These are phyloP conservation scores for Hydropotes inermis DNA, from an alignment of 2,113 vertebrate species.

Conservation along the genomic window DNA sequence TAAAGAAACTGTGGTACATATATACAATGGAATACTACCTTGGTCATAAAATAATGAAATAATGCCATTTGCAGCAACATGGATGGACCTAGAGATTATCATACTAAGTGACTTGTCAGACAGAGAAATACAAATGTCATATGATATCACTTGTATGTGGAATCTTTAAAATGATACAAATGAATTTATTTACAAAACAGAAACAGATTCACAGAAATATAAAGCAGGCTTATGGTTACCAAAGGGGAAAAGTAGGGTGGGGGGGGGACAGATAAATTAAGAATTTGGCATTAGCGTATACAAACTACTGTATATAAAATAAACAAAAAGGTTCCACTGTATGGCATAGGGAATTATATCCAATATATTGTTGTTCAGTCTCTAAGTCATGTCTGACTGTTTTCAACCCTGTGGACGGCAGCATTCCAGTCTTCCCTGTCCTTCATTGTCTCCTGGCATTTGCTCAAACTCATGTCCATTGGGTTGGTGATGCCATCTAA, in stretches of 20 bases:
- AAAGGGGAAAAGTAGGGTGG: background rate
- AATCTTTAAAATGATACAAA: background rate
- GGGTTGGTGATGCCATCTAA: background rate
- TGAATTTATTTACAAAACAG: background rate
- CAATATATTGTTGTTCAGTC: background rate
- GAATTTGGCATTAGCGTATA: background rate
- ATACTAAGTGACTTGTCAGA: background rate
- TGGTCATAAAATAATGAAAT: background rate
- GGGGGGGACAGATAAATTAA: background rate
- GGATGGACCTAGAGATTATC: background rate
- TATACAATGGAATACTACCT: background rate
- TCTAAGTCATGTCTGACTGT: background rate
- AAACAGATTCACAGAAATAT: background rate
- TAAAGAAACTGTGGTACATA: background rate
- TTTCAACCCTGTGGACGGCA: background rate
- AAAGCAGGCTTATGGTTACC: background rate
- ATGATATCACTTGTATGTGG: background rate
- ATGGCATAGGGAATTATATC: background rate
- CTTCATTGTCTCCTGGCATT: accelerated
- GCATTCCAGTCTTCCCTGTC: background rate
- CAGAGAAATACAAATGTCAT: background rate
- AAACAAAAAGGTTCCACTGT: background rate
- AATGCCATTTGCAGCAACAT: background rate
- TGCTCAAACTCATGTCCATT: background rate
- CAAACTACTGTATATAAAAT: background rate